Evolutionary conservation across 37 sponge, comb jelly and placozoan species (phyloP).

Genomic region (Ianthella basta): DNA sequence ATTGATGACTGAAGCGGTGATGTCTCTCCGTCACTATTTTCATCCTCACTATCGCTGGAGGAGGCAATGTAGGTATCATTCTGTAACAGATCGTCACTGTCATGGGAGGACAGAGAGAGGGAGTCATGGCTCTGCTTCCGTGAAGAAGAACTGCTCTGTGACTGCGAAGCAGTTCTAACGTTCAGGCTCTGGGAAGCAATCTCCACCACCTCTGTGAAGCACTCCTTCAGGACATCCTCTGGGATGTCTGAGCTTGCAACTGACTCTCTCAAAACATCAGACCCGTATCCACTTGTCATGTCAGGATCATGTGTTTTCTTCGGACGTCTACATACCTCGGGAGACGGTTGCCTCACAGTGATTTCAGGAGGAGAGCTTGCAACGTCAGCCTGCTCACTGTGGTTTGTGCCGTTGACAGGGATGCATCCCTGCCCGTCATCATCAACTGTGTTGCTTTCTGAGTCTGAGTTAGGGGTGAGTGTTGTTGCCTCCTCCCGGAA

Average conservation of each 20-base stretch:
- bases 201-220: neutral
- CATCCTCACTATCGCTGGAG: conserved; percentile 20
- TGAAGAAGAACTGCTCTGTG: neutral
- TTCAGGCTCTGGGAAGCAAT: neutral
- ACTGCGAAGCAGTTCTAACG: neutral
- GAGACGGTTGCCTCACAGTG: neutral
- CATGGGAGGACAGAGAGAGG: neutral
- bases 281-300: conserved; percentile 6
- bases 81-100: neutral
- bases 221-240: neutral
- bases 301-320: neutral
- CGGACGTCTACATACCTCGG: neutral
- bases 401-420: too few species aligned
- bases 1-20: too few species aligned
- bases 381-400: too few species aligned
- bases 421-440: too few species aligned
- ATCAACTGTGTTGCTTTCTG: too few species aligned
- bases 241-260: conserved; percentile 23
- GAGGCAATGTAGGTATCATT: neutral
- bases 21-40: neutral
- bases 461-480: too few species aligned
- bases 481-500: too few species aligned
- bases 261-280: conserved; percentile 12
- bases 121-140: neutral
- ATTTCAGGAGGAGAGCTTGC: neutral